Conservation (phyloP, 2,888 invertebrate genomes). For the Zygothrica quintamaculata region DNA sequence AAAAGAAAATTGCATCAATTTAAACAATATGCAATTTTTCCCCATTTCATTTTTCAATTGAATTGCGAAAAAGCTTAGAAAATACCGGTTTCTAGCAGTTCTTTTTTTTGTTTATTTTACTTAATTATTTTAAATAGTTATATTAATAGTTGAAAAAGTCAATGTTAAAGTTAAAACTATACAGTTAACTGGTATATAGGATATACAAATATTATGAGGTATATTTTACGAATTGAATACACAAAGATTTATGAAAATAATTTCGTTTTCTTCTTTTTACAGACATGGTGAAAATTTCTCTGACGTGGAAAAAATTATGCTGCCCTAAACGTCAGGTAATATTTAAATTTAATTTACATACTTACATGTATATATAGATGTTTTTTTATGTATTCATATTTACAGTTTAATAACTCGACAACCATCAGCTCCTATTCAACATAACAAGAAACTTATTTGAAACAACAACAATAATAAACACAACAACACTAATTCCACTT, state of each 20-base stretch:
- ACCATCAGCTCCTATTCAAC: conserved; percentile 76
- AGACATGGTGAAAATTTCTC: conserved; percentile 84
- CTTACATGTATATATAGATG: not conserved
- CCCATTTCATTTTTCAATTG: conserved; percentile 60
- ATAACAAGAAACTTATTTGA: conserved; percentile 82
- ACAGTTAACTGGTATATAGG: not conserved
- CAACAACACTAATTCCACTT: conserved; percentile 56
- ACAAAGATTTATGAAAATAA: no score
- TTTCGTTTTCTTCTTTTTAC: conserved; percentile 54
- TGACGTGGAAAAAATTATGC: conserved; percentile 80
- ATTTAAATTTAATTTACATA: not conserved
- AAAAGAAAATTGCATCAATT: conserved; percentile 43
- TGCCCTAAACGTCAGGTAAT: conserved; percentile 84
- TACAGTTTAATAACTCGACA: conserved; percentile 78
- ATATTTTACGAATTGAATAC: no score
- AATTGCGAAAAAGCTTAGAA: conserved; percentile 26
- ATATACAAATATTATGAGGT: no score
- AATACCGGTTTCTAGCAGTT: conserved; percentile 8
- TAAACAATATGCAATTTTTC: conserved; percentile 36
- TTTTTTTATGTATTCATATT: conserved; percentile 1
- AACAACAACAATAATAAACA: conserved; percentile 56
- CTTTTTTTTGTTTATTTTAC: no score
- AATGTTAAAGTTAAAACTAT: no score
- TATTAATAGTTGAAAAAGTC: no score
- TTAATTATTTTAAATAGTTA: no score